phyloP scores from a whole-genome alignment of 2,797 vertebrate species.

The Falco concolor region DNA sequence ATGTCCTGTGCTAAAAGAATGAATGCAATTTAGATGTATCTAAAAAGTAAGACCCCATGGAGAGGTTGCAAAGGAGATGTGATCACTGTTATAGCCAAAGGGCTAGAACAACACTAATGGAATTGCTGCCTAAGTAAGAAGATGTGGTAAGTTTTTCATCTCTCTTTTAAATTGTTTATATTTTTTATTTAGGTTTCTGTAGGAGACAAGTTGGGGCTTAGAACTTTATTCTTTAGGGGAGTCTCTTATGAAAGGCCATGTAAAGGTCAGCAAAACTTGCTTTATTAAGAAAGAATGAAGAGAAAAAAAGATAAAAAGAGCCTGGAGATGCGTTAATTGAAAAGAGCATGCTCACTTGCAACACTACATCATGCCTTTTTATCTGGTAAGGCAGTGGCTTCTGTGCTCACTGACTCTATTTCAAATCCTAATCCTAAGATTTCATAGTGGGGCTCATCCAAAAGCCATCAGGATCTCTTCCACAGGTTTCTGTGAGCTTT shows the following conservation, averaged over 20 bases:
- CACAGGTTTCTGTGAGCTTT: neutral
- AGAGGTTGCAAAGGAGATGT: neutral
- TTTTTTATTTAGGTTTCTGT: neutral
- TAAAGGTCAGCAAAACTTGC: neutral
- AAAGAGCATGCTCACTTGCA: neutral
- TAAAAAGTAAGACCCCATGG: neutral
- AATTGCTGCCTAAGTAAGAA: neutral
- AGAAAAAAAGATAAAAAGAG: neutral
- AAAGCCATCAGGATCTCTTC: neutral
- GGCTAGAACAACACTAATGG: neutral
- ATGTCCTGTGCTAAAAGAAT: neutral
- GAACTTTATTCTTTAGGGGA: neutral
- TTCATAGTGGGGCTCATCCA: neutral
- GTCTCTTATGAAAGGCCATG: neutral
- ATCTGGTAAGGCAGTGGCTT: neutral
- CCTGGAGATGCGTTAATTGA: neutral
- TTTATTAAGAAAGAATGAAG: neutral
- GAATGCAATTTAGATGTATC: neutral
- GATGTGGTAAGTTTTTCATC: neutral
- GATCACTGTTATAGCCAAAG: neutral
- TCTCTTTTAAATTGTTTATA: neutral
- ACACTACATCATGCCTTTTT: neutral
- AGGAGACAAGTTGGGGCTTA: neutral
- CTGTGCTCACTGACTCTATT: neutral
- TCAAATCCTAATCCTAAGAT: neutral